Conservation (phyloP, 2,888 invertebrate species). For the Ethmia dodecea region DNA sequence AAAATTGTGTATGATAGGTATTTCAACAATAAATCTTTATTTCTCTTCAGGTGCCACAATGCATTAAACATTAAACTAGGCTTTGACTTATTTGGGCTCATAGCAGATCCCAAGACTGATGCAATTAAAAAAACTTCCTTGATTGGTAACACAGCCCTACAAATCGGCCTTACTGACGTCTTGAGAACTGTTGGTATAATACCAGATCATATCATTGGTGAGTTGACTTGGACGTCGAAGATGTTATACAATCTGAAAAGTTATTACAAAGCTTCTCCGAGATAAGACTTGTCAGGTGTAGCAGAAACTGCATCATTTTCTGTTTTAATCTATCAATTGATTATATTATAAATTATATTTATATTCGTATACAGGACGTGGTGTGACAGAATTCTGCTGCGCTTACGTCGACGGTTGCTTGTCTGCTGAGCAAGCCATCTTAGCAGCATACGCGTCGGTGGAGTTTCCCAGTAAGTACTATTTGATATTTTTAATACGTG, state of each 20-base stretch:
- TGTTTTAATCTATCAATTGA: not conserved
- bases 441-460: constrained; percentile 31
- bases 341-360: too few relatives aligned
- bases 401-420: constrained; percentile 92
- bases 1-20: not conserved
- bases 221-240: constrained; percentile 2
- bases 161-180: constrained; percentile 20
- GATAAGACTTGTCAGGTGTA: not conserved
- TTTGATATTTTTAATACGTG: too few relatives aligned
- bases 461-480: too few relatives aligned
- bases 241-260: not conserved
- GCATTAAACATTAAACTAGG: not conserved
- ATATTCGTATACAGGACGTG: constrained; percentile 20
- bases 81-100: not conserved
- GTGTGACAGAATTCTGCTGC: constrained; percentile 90
- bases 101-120: not conserved
- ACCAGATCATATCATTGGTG: constrained; percentile 24
- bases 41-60: constrained; percentile 1
- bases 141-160: constrained; percentile 15
- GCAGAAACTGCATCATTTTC: not conserved
- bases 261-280: not conserved
- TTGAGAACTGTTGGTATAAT: constrained; percentile 20
- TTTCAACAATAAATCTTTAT: not conserved
- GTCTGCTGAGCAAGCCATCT: constrained; percentile 85
- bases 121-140: constrained; percentile 3